Evolutionary conservation across 2,797 vertebrate species (phyloP), one percentile per base, ranked within the genome.

Genomic region (Fringilla coelebs): DNA sequence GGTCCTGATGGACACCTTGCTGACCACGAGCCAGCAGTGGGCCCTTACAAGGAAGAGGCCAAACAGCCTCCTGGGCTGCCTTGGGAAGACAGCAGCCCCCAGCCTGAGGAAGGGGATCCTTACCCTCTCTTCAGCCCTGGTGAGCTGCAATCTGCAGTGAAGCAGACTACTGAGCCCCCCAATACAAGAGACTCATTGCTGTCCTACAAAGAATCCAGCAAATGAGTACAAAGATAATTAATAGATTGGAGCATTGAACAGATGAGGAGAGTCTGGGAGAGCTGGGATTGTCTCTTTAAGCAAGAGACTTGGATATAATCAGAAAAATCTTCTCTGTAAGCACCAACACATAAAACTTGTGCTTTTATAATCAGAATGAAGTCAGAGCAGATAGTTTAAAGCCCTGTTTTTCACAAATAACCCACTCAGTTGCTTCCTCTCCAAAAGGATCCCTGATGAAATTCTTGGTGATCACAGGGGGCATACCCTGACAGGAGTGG

Each of bases 181-280:
- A 24, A 0, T 41, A 17, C 12, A 29, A 20, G 24, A 63, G 12
- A 15, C 32, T 32, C 11, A 18, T 12, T 0, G 0, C 49, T 34
- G 24, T 49, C 11, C 29, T 76, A 38, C 43, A 82, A 45, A n/a
- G 31, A 68, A 46, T 48, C 17, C 48, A 62, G 13, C 18, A 76
- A 68, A 46, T 32, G 22, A 73, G 6, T 9, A 31, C 21, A 48
- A 43, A 80, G 32, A 32, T 73, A 17, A 46, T 19, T 22, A 40
- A 60, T 52, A 61, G 22, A 36, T 13, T 70, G 41, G 67, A 72
- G 28, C 36, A 31, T 2, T 38, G 82, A 68, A 75, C 17, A 21
- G 21, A 14, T 28, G n/a, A 72, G 49, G 48, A 75, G 57, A 82
- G 29, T 34, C 40, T 65, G 41, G 38, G 55, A 21, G 41, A 48